phyloP scores from a whole-genome alignment of 1,140 invertebrate genomes.

The Aethina tumida region DNA sequence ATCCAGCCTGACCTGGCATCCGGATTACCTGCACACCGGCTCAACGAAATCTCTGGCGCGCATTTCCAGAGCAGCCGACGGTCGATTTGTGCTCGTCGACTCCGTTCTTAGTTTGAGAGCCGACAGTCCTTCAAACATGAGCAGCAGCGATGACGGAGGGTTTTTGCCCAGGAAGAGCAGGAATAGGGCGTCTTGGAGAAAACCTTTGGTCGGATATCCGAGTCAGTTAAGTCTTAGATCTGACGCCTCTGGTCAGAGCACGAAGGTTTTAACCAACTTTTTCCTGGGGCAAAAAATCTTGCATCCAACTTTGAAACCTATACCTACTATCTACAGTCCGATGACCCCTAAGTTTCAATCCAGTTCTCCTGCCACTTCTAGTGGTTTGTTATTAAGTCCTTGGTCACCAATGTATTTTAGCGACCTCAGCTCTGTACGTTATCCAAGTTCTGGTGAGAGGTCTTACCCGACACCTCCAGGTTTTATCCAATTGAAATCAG shows the following conservation, averaged over 20 bases:
- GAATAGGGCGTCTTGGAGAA: constrained; percentile 54
- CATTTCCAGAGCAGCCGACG: constrained; percentile 62
- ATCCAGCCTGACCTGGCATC: constrained; percentile 33
- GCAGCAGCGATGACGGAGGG: constrained; percentile 73
- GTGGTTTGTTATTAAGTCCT: constrained; percentile 41
- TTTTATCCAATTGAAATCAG: constrained; percentile 48
- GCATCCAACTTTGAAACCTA: constrained; percentile 31
- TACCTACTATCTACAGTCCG: constrained; percentile 42
- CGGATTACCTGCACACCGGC: constrained; percentile 45
- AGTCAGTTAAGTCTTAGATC: constrained; percentile 59
- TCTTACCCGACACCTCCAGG: constrained; percentile 63
- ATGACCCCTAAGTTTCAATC: constrained; percentile 50
- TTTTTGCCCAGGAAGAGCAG: constrained; percentile 49
- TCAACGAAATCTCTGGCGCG: constrained; percentile 41
- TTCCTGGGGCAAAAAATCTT: constrained; percentile 27
- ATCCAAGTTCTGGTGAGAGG: constrained; percentile 66
- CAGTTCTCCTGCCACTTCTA: constrained; percentile 52
- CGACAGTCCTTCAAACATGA: constrained; percentile 54
- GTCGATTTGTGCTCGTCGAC: constrained; percentile 59
- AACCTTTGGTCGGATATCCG: constrained; percentile 51
- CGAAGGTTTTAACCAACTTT: constrained; percentile 37
- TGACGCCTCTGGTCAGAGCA: constrained; percentile 51
- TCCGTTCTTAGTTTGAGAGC: constrained; percentile 48
- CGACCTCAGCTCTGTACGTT: constrained; percentile 76
- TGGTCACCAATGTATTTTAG: constrained; percentile 66